A percentile compares a stretch with the other conserved stretches of the same genome.
Conservation (phyloP, 2,113 vertebrate genomes). For the Dinomys branickii region DNA sequence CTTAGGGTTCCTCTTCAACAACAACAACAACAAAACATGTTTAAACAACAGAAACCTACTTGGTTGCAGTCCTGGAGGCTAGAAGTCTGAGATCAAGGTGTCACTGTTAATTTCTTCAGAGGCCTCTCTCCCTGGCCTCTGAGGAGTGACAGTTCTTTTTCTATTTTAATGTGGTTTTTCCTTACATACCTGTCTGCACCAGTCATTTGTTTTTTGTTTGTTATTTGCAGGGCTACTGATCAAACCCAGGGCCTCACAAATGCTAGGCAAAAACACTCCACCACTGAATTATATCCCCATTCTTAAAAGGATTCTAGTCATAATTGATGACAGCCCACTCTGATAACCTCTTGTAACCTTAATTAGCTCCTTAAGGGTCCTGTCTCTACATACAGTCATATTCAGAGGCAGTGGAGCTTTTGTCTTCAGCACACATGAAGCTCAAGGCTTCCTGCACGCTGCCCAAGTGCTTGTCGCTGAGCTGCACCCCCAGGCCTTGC, state of each 20-base stretch:
- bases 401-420: background rate
- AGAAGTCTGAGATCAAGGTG: background rate
- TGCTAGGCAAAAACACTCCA: background rate
- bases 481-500: background rate
- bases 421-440: background rate
- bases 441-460: background rate
- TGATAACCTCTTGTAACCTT: background rate
- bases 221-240: background rate
- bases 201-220: background rate
- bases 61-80: background rate
- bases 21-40: background rate
- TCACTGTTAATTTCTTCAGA: background rate
- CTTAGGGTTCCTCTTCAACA: background rate
- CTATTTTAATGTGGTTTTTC: background rate
- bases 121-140: background rate
- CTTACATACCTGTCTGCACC: background rate
- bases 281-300: background rate
- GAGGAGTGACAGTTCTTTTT: background rate
- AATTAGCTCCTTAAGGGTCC: background rate
- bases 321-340: background rate
- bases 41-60: background rate
- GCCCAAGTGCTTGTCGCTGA: background rate
- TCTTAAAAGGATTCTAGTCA: background rate
- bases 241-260: background rate
- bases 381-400: background rate